Conservation (phyloP, 2,113 vertebrate species). For the Rutilus rutilus region DNA sequence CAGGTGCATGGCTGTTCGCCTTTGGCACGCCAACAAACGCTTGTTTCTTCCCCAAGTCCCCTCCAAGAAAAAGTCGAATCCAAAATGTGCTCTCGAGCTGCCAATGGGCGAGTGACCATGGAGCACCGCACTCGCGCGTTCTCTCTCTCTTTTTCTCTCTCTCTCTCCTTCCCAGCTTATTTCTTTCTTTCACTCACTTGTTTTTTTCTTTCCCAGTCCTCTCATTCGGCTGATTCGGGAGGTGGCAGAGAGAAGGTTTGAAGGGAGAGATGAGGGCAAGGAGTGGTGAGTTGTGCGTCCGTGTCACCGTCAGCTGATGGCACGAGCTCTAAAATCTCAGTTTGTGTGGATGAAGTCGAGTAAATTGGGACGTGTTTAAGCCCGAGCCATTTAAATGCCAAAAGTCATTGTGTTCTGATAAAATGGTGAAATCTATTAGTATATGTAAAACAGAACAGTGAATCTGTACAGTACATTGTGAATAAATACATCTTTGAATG, state of each 20-base stretch:
- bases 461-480: background rate
- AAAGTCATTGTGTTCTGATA: background rate
- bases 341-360: constrained; percentile 15
- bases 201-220: constrained; percentile 14
- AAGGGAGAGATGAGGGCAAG: constrained; percentile 12
- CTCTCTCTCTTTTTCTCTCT: background rate
- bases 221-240: constrained; percentile 11
- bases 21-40: constrained; percentile 48
- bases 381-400: background rate
- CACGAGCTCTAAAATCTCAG: background rate
- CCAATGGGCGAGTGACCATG: constrained; percentile 34
- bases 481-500: too few relatives aligned
- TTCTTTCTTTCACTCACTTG: constrained; percentile 44
- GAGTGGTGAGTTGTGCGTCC: constrained; percentile 17
- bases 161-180: constrained; percentile 32
- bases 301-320: constrained; percentile 18
- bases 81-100: constrained; percentile 27
- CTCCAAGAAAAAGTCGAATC: constrained; percentile 36
- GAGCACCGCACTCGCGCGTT: constrained; percentile 22
- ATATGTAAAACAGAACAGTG: background rate
- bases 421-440: background rate
- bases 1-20: constrained; percentile 78
- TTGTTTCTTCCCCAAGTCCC: constrained; percentile 31
- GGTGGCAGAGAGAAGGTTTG: constrained; percentile 8
- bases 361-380: background rate